Evolutionary conservation across 2,888 invertebrate genomes (phyloP).

Genomic region (Epinotia demarniana): DNA sequence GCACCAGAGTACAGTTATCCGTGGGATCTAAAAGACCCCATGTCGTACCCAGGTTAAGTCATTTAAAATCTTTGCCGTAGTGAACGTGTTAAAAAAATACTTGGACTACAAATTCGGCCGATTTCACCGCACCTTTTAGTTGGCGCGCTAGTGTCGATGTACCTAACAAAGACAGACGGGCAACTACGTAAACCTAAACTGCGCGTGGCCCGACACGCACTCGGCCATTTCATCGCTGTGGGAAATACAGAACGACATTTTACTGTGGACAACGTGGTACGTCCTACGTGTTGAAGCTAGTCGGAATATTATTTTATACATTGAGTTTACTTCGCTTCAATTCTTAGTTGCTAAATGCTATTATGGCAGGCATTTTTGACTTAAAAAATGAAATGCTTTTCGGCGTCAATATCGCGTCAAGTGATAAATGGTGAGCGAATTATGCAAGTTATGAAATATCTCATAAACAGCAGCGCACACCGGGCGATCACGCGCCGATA

Average conservation of each 20-base stretch:
- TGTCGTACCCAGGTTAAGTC: too few species aligned
- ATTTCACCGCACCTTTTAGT: too few species aligned
- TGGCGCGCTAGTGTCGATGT: too few species aligned
- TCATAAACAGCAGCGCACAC: slow-evolving; percentile 74
- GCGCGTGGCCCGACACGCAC: too few species aligned
- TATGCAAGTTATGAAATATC: slow-evolving; percentile 78
- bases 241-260: neutral
- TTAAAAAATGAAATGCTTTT: slow-evolving; percentile 23
- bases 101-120: too few species aligned
- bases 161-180: too few species aligned
- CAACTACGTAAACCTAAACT: too few species aligned
- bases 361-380: neutral
- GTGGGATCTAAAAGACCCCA: too few species aligned
- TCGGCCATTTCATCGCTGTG: neutral
- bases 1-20: too few species aligned
- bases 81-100: too few species aligned
- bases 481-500: slow-evolving; percentile 69
- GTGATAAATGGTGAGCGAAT: slow-evolving; percentile 72
- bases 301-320: neutral
- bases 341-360: neutral
- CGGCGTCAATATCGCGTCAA: slow-evolving; percentile 34
- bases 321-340: neutral
- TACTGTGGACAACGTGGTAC: neutral
- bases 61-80: too few species aligned
- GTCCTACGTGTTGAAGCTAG: neutral